Evolutionary conservation across 1,140 invertebrate genomes (phyloP), one percentile per base, ranked within the genome.

Genomic region (Periplaneta americana): DNA sequence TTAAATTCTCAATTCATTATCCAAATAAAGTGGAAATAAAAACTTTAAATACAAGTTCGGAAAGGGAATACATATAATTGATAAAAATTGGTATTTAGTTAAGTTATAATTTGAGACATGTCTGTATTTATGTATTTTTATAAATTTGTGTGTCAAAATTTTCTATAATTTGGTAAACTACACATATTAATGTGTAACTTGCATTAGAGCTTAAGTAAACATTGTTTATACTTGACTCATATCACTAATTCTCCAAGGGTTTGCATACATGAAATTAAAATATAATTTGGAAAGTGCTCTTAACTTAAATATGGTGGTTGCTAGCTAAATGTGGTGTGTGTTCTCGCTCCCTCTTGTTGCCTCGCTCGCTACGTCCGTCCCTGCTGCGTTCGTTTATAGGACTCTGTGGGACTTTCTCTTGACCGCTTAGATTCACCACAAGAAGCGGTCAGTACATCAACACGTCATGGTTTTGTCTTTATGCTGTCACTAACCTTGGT

Each of bases 351-450:
- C n/a, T 28, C 48, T 66, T 66, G 48, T 66, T 66, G 48, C 48
- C 48, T 66, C 48, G 48, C n/a, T 66, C 48, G 48, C 22, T 66
- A 66, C 48, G 48, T 28, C 48, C 48, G 48, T 66, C 48, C 48
- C 48, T 66, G 48, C 22, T 66, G 48, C 82, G 85, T 85, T 82
- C 85, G 84, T 85, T 85, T 84, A 81, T 86, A 89, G 88, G 88
- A 89, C 83, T 88, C 87, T 85, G 84, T 89, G 83, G 87, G 86
- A 85, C 87, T 89, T 84, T 86, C 87, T 82, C 83, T 89, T 85
- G 85, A 88, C 84, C 86, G 87, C 83, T 86, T 89, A 87, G 88
- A 88, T 85, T 87, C 85, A 84, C 85, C 86, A 83, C 84, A 87
- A 83, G 85, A 89, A 83, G 86, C 86, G 88, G 88, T 89, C 88